Evolutionary conservation across 2,113 vertebrate genomes (phyloP).

Genomic region (Indicator maculatus): DNA sequence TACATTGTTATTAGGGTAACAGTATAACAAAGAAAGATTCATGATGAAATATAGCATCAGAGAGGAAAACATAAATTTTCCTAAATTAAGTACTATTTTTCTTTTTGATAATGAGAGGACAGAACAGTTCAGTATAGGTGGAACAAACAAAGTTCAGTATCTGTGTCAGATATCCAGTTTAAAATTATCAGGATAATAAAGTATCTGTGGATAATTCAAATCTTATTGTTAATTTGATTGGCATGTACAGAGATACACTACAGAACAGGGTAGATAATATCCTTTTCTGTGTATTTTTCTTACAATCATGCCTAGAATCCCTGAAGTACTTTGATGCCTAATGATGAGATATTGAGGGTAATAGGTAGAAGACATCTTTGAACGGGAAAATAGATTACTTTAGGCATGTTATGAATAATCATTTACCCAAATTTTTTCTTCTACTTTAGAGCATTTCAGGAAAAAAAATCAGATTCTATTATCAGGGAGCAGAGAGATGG

Average conservation of each 20-base stretch:
- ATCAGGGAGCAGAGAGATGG: neutral
- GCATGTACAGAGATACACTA: neutral
- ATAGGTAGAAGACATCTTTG: neutral
- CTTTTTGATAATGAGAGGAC: neutral
- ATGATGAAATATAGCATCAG: neutral
- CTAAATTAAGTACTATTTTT: neutral
- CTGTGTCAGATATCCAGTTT: neutral
- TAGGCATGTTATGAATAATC: neutral
- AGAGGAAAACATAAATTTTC: neutral
- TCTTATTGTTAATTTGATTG: neutral
- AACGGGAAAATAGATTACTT: neutral
- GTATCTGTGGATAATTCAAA: neutral
- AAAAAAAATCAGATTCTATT: neutral
- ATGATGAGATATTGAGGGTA: neutral
- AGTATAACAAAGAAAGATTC: neutral
- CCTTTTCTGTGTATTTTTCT: fast-evolving
- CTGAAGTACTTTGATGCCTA: neutral
- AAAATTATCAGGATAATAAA: too few relatives aligned
- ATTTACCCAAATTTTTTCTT: neutral
- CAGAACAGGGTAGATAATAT: neutral
- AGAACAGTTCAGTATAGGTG: neutral
- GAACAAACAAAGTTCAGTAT: neutral
- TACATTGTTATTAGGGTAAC: neutral
- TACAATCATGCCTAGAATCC: neutral
- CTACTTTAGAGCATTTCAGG: neutral